phyloP scores from a whole-genome alignment of 2,113 vertebrate species.

The Pseudorasbora parva region DNA sequence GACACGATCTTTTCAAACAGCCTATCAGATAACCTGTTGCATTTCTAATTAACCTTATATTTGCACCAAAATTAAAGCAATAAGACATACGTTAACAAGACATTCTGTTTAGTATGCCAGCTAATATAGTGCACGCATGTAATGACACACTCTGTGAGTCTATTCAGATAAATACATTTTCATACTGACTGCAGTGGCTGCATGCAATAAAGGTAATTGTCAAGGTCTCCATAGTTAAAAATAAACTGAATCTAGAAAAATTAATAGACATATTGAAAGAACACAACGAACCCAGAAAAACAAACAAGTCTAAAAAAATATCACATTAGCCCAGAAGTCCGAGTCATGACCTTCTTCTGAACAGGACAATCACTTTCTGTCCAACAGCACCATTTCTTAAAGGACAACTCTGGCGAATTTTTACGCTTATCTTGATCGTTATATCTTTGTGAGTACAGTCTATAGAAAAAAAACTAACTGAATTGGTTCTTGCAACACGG shows the following conservation, averaged over 20 bases:
- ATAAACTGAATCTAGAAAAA: neutral
- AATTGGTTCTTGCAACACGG: too few species aligned
- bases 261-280: neutral
- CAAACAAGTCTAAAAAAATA: neutral
- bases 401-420: too few species aligned
- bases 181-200: slow-evolving; percentile 6
- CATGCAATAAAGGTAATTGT: neutral
- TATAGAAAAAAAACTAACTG: too few species aligned
- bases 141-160: neutral
- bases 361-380: neutral
- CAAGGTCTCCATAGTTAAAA: neutral
- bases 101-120: neutral
- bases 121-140: neutral
- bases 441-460: too few species aligned
- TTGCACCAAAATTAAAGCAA: neutral
- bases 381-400: neutral
- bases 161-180: slow-evolving; percentile 2
- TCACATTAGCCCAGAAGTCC: neutral
- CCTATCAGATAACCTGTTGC: neutral
- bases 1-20: neutral
- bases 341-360: slow-evolving; percentile 20
- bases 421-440: too few species aligned
- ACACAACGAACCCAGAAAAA: neutral
- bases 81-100: neutral
- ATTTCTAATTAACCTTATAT: slow-evolving; percentile 18